A percentile compares a stretch with the other conserved stretches of the same genome.
These are phyloP conservation scores for Bagarius yarrelli DNA, from an alignment of 2,113 vertebrate genomes.

Conservation along the genomic window DNA sequence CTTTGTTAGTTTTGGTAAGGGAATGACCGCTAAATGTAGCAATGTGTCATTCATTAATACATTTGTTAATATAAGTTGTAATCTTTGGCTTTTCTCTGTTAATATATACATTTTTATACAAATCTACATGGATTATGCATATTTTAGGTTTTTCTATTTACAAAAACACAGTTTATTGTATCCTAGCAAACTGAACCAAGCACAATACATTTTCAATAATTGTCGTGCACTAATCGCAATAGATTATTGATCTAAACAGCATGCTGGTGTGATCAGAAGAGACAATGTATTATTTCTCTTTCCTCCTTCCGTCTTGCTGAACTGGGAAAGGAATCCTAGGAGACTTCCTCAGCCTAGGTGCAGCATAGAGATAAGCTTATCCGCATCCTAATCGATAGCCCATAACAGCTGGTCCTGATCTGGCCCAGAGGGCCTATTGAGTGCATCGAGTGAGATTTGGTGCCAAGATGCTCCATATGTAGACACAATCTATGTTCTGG, in stretches of 20 bases:
- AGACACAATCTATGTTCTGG: conserved; percentile 10
- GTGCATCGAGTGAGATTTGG: neutral
- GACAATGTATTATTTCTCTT: neutral
- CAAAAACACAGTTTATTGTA: neutral
- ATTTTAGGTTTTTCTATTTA: neutral
- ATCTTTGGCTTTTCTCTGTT: neutral
- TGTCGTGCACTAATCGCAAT: neutral
- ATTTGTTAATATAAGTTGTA: neutral
- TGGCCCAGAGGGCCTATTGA: conserved; percentile 29
- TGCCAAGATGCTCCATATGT: neutral
- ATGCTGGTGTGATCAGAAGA: neutral
- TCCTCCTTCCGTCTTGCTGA: neutral
- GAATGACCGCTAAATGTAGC: neutral
- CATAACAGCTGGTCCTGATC: conserved; percentile 29
- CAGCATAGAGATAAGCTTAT: conserved; percentile 47
- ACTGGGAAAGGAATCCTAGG: neutral
- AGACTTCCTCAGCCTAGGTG: conserved; percentile 19
- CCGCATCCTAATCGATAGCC: conserved; percentile 36
- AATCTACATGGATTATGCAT: no score
- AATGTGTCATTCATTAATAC: neutral
- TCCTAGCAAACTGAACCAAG: neutral
- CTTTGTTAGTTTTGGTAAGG: neutral
- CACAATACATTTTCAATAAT: neutral
- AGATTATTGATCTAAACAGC: neutral
- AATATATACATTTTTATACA: neutral